These are phyloP conservation scores for Tipula helvola DNA, from an alignment of 2,888 invertebrate genomes.

Conservation along the genomic window DNA sequence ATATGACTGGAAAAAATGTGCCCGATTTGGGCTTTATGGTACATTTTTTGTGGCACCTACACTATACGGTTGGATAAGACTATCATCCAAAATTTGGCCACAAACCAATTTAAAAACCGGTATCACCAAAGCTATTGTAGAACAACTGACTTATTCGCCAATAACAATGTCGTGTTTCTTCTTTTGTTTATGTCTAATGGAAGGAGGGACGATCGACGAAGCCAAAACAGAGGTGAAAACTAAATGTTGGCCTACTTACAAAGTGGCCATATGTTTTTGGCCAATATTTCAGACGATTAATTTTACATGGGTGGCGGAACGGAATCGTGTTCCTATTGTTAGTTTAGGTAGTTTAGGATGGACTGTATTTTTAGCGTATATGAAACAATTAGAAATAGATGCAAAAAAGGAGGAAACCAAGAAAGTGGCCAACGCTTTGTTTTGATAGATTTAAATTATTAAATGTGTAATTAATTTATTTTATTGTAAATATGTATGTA, in stretches of 20 bases:
- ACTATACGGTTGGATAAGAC: slow-evolving; percentile 63
- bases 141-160: slow-evolving; percentile 64
- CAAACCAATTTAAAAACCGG: slow-evolving; percentile 54
- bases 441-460: not conserved
- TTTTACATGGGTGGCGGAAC: slow-evolving; percentile 55
- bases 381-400: slow-evolving; percentile 46
- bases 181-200: slow-evolving; percentile 61
- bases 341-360: slow-evolving; percentile 60
- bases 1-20: slow-evolving; percentile 55
- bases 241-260: slow-evolving; percentile 63
- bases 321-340: slow-evolving; percentile 59
- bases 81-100: slow-evolving; percentile 67
- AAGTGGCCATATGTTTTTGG: slow-evolving; percentile 51
- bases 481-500: not conserved
- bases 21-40: slow-evolving; percentile 67
- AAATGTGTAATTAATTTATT: not conserved
- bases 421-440: not conserved
- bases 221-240: slow-evolving; percentile 53
- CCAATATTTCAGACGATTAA: slow-evolving; percentile 61
- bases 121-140: slow-evolving; percentile 52
- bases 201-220: slow-evolving; percentile 50
- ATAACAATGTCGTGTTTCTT: slow-evolving; percentile 66
- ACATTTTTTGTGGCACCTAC: slow-evolving; percentile 71
- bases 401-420: not conserved
- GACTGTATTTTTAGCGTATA: slow-evolving; percentile 65